A percentile compares a stretch with the other conserved stretches of the same genome.
phyloP scores from a whole-genome alignment of 2,888 invertebrate genomes.

The Drosophila barbarae region DNA sequence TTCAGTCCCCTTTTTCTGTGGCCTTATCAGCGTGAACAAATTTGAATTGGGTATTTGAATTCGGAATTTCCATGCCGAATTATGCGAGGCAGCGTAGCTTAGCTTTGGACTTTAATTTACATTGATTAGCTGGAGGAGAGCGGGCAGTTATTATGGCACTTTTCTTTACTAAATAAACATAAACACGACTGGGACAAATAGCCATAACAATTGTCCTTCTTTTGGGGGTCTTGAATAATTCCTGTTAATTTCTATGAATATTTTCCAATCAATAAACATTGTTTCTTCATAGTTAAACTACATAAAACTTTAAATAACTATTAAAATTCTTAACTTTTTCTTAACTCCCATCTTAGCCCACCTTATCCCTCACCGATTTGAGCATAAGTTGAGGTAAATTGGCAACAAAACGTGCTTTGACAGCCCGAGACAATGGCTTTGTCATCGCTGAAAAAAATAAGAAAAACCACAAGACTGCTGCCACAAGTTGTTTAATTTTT shows the following conservation, averaged over 20 bases:
- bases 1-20: neutral
- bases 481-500: slow-evolving; percentile 59
- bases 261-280: neutral
- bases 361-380: slow-evolving; percentile 58
- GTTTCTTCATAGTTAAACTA: neutral
- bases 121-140: slow-evolving; percentile 29
- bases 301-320: neutral
- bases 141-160: slow-evolving; percentile 64
- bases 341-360: too few species aligned
- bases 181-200: slow-evolving; percentile 29
- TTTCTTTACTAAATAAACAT: slow-evolving; percentile 45
- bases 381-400: slow-evolving; percentile 79
- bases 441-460: neutral
- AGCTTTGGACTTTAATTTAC: slow-evolving; percentile 20
- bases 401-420: slow-evolving; percentile 60
- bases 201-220: too few species aligned
- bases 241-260: neutral
- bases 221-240: neutral
- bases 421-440: slow-evolving; percentile 40
- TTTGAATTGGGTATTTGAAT: slow-evolving; percentile 52
- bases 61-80: slow-evolving; percentile 52
- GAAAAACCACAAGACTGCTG: neutral
- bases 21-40: slow-evolving; percentile 47
- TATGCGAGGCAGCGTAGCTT: slow-evolving; percentile 56
- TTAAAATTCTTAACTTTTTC: neutral